Base-by-base conservation (phyloP, 1,140 invertebrate species). In the Platorchestia sp. region DNA sequence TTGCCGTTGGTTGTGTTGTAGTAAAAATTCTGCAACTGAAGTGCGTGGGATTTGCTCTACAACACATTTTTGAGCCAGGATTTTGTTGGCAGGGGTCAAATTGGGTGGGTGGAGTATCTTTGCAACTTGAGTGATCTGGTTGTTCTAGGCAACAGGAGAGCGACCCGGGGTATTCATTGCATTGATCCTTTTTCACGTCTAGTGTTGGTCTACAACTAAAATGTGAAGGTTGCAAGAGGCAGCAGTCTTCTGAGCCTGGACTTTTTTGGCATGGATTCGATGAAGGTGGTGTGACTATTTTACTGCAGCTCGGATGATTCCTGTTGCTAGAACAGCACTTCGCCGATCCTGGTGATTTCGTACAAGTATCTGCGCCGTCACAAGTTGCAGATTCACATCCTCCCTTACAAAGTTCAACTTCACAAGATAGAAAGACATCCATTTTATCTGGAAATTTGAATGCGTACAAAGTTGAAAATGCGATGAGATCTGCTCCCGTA, bases 391-490 rank as follows among this genome's bases (percentile, higher is more conserved):
- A 47, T 45, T 45, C 91, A 90, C 96, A 96, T 91, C 96, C 90
- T 90, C 98, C 98, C 97, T 99, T 99, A 96, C 98, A 99, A 0
- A 99, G 97, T 96, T 99, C 98, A 0, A 99, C 98, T 95, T 98
- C 98, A 96, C 98, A 99, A 96, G 98, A 98, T 75, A 99, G 98
- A 96, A 98, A 98, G 27, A 99, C 97, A 96, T 99, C 98, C 98
- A 99, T 98, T 45, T 98, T 98, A 97, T 99, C 98, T 0, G 98
- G 98, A 97, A 99, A 99, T 97, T 99, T 99, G 97, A 99, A 99
- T 0, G 98, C 98, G 95, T 96, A 97, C 97, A 99, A 98, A 97
- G 98, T 98, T 0, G 98, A 98, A 96, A 98, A 99, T 0, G 98
- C 98, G 51, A 99, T 98, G 16, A 98, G 97, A 0, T 98, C 98